Base-by-base conservation (phyloP, 64 coral and sea anemone species). In the Stichodactyla mertensii region DNA sequence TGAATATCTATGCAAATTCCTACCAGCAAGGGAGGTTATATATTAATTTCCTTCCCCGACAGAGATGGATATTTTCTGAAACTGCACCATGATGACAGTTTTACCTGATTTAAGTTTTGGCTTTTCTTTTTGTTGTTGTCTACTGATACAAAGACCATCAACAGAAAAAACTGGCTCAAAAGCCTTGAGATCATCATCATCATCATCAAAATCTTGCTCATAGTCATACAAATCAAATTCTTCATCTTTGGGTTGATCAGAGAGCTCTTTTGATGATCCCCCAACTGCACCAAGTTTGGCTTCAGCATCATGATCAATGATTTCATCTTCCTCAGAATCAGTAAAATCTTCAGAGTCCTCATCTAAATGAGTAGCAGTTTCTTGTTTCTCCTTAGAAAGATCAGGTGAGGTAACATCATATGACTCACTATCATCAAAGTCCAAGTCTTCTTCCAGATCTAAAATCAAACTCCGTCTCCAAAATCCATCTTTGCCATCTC, bases 281-380 rank as follows among this genome's bases (percentile, higher is more conserved):
- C 94, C 94, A 52, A 97, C 88, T 8, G 94, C 94, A 88, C 94
- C 94, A 61, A 90, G 53, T 71, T 89, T 92, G 10, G 94, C 94
- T 57, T 97, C 94, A 56, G 86, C 88, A 62, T 87, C 91, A 90
- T 97, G 85, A 89, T 97, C 88, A 24, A 97, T 97, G 2, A 97
- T 71, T 84, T 97, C 94, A 97, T 97, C 94, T 60, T 97, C 94
- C 71, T 86, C 86, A 16, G 94, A 97, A 45, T 97, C 94, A 55
- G 87, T 62, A 82, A 97, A 97, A 26, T 97, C 94, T 77, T 88
- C 94, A 90, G 87, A 87, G 52, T 86, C 91, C 11, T 93, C 93
- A 79, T 86, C 80, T 58, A 87, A 82, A 71, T n/a, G 18, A 24
- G 10, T 77, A 82, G 55, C 1, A 87, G 57, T 14, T 53, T 55